phyloP scores from a whole-genome alignment of 2,797 vertebrate species.

The Acanthurus tractus region DNA sequence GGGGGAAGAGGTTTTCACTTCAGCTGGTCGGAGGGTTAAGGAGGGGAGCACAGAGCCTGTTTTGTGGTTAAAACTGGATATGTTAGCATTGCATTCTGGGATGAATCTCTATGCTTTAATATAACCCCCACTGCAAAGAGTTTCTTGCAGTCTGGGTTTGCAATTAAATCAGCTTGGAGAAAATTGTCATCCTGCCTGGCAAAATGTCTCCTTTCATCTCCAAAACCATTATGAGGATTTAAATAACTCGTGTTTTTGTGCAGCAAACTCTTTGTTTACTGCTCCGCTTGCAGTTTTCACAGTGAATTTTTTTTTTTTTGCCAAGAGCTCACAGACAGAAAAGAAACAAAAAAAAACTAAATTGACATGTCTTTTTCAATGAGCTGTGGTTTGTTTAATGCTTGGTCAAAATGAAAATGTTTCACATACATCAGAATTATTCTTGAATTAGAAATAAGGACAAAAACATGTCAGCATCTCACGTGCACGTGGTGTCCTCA shows the following conservation, averaged over 20 bases:
- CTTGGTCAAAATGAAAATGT: slow-evolving; percentile 2
- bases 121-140: slow-evolving; percentile 25
- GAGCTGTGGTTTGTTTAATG: slow-evolving; percentile 22
- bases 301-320: neutral
- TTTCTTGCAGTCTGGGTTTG: slow-evolving; percentile 31
- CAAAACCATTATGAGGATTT: slow-evolving; percentile 21
- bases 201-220: slow-evolving; percentile 17
- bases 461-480: slow-evolving; percentile 37
- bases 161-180: slow-evolving; percentile 25
- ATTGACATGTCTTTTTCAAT: slow-evolving; percentile 17
- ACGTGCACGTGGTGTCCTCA: neutral
- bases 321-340: slow-evolving; percentile 1
- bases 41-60: slow-evolving; percentile 46
- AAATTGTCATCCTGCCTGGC: slow-evolving; percentile 1
- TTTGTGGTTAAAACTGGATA: slow-evolving; percentile 55
- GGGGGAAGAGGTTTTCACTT: slow-evolving; percentile 63
- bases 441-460: slow-evolving; percentile 17
- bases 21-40: slow-evolving; percentile 59
- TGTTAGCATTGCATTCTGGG: slow-evolving; percentile 43
- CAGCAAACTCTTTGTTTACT: slow-evolving; percentile 32
- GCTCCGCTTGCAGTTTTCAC: slow-evolving; percentile 45
- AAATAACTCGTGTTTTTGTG: slow-evolving; percentile 27
- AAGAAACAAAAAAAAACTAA: neutral
- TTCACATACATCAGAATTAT: slow-evolving; percentile 34
- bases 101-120: slow-evolving; percentile 13